phyloP scores from a whole-genome alignment of 2,888 invertebrate genomes.

The Dugesia japonica region DNA sequence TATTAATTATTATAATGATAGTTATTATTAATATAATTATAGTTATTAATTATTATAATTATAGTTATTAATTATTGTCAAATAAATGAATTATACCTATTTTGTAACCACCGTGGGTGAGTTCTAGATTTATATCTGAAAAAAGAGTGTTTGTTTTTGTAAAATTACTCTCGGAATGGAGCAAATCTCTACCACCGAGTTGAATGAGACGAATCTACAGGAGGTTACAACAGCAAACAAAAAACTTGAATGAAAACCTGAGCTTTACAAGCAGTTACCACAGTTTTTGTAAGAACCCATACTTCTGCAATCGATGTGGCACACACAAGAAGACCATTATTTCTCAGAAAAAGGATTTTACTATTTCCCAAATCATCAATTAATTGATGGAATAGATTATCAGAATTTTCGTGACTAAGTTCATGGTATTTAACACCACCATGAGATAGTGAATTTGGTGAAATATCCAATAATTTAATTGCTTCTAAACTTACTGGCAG shows the following conservation, averaged over 20 bases:
- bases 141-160: neutral
- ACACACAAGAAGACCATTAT: slow-evolving; percentile 77
- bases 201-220: neutral
- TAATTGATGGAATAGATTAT: slow-evolving; percentile 62
- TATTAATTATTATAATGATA: too few species aligned
- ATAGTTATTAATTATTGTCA: too few species aligned
- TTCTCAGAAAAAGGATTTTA: slow-evolving; percentile 58
- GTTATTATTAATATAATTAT: too few species aligned
- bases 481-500: slow-evolving; percentile 33
- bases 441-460: neutral
- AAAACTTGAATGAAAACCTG: too few species aligned
- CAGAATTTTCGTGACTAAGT: slow-evolving; percentile 61
- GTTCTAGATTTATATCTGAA: neutral
- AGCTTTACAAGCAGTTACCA: slow-evolving; percentile 31
- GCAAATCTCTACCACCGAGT: neutral
- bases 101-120: neutral
- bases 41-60: too few species aligned
- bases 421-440: slow-evolving; percentile 59
- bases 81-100: neutral
- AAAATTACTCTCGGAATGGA: neutral
- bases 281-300: slow-evolving; percentile 49
- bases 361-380: slow-evolving; percentile 63
- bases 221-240: neutral
- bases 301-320: slow-evolving; percentile 91
- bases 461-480: slow-evolving; percentile 17